Evolutionary conservation across 2,113 vertebrate species (phyloP).

Genomic region (Pao palembangensis): DNA sequence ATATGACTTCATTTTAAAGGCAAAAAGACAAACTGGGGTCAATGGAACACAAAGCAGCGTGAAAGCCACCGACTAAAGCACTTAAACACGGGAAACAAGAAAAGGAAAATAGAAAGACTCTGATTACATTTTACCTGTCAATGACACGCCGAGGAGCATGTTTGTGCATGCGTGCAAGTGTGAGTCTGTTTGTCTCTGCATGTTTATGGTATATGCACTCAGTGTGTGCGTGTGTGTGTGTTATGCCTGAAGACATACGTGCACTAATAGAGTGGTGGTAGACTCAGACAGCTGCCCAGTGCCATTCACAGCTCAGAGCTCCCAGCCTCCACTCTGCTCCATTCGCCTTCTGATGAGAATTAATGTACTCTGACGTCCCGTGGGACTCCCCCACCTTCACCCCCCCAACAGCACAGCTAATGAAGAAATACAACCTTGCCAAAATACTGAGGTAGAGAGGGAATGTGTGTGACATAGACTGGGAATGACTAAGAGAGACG

Average conservation of each 20-base stretch:
- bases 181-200: slow-evolving; percentile 34
- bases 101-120: slow-evolving; percentile 66
- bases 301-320: slow-evolving; percentile 89
- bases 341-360: slow-evolving; percentile 87
- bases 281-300: slow-evolving; percentile 84
- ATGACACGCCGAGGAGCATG: slow-evolving; percentile 66
- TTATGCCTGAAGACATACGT: slow-evolving; percentile 78
- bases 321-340: slow-evolving; percentile 73
- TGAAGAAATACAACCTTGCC: slow-evolving; percentile 86
- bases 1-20: slow-evolving; percentile 74
- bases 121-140: slow-evolving; percentile 80
- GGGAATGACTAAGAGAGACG: slow-evolving; percentile 44
- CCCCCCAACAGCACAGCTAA: slow-evolving; percentile 77
- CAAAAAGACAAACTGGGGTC: slow-evolving; percentile 70
- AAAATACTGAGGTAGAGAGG: slow-evolving; percentile 60
- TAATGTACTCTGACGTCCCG: slow-evolving; percentile 88
- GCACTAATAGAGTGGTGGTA: slow-evolving; percentile 81
- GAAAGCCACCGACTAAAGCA: slow-evolving; percentile 73
- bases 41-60: slow-evolving; percentile 70
- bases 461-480: slow-evolving; percentile 41
- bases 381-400: slow-evolving; percentile 76
- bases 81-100: slow-evolving; percentile 68
- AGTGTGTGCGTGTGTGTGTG: slow-evolving; percentile 26
- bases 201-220: slow-evolving; percentile 38
- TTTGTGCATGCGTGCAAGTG: slow-evolving; percentile 37